Evolutionary conservation across 2,888 invertebrate species (phyloP).

Genomic region (Autographa gamma): DNA sequence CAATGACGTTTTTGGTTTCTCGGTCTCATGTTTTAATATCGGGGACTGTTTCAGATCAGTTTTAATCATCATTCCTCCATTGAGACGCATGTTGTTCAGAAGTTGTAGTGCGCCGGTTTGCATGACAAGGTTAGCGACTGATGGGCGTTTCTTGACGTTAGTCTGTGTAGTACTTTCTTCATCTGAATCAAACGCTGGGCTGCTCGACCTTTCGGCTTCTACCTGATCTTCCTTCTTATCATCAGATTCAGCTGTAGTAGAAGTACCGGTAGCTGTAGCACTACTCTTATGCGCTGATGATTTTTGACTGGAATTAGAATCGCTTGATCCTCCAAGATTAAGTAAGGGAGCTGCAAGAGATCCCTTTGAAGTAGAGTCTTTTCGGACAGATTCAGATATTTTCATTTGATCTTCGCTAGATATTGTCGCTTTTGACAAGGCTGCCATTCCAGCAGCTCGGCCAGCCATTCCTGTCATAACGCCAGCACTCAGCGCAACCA

Average conservation of each 20-base stretch:
- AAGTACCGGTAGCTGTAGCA: constrained; percentile 88
- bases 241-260: constrained; percentile 87
- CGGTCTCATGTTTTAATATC: constrained; percentile 76
- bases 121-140: constrained; percentile 91
- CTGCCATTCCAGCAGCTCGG: constrained; percentile 95
- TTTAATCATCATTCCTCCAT: constrained; percentile 87
- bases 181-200: constrained; percentile 98
- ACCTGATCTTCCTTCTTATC: constrained; percentile 85
- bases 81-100: constrained; percentile 87
- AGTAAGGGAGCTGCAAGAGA: constrained; percentile 81
- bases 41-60: constrained; percentile 78
- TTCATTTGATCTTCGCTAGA: constrained; percentile 92
- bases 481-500: constrained; percentile 96
- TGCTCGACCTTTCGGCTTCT: constrained; percentile 95
- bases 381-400: constrained; percentile 78
- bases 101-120: constrained; percentile 90
- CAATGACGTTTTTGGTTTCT: constrained; percentile 83
- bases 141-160: constrained; percentile 90
- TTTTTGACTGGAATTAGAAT: constrained; percentile 90
- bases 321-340: constrained; percentile 84
- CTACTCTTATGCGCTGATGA: constrained; percentile 89
- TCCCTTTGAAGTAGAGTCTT: constrained; percentile 80
- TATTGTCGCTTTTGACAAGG: constrained; percentile 93
- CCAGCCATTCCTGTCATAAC: constrained; percentile 97
- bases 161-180: constrained; percentile 93